Evolutionary conservation across 2,797 vertebrate genomes (phyloP), one percentile per base, ranked within the genome.

Genomic region (Catostomus latipinnis): DNA sequence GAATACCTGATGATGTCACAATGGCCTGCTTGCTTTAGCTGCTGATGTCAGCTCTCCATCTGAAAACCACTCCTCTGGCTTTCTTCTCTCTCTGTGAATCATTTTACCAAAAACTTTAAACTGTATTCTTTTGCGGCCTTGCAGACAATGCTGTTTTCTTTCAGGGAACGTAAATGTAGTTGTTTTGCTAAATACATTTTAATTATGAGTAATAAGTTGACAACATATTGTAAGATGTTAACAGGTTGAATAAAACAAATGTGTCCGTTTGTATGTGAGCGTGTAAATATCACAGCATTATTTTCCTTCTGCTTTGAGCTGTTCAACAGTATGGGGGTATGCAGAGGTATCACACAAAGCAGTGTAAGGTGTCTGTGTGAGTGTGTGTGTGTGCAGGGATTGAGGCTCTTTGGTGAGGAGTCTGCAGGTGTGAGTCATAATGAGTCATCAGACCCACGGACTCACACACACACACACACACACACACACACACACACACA

Each of bases 351-450:
- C 16, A 61, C 48, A 53, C n/a, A 18, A 11, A 22, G 14, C 6
- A 34, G 68, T 52, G 75, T 48, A 61, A 50, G 45, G 34, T 34
- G 34, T 34, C 2, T 34, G 34, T 34, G 34, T 34, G 34, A 18
- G 76, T 56, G 71, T 65, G 52, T 57, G 68, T 53, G 22, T 22
- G 46, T 58, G 48, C 22, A 16, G 80, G 65, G 62, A 72, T 74
- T 57, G 67, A 48, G 61, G 46, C 57, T 69, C 60, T 61, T 78
- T 88, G 96, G 88, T 97, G 96, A 90, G 95, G 97, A 50, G 94
- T 96, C 52, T 97, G 95, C 0, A 93, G 96, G 86, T 94, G 78
- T 97, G 94, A 98, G 97, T 92, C 96, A 98, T 92, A 97, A 97
- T 90, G 96, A 97, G 81, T 95, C 96, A 0, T 86, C 96, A 96